Base-by-base conservation (phyloP, 1,140 invertebrate species). In the Bradynema listronoti region DNA sequence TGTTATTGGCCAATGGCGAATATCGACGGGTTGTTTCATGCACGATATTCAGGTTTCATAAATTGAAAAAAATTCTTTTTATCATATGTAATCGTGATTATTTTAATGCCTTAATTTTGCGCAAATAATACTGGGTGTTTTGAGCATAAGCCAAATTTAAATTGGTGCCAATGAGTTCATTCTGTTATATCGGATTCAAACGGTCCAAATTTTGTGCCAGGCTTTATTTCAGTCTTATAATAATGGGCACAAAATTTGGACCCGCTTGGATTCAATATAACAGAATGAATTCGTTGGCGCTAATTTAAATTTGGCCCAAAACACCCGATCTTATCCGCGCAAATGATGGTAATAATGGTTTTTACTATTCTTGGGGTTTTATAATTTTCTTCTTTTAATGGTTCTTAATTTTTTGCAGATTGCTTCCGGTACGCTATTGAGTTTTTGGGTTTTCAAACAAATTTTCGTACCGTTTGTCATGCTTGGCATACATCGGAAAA, bases 11-110 rank as follows among this genome's bases (percentile, higher is more conserved):
- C 36, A 54, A 16, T 77, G 41, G 29, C 50, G 71, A 22, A 33
- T 76, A 11, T 60, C 61, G 14, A 78, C 73, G 9, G 73, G 73
- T 5, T 76, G 73, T 53, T 66, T 77, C 33, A 42, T 65, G 6
- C 73, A 76, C 50, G 73, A 76, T 57, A 47, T 76, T 16, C 73
- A 78, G 63, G 74, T 77, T 32, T n/a, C n/a, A n/a, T n/a, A n/a
- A 11, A 19, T 57, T 30, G 6, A 11, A 9, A 24, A 52, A 51
- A 14, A 30, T 1, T 16, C 11, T n/a, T n/a, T n/a, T n/a, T n/a
- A n/a, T n/a, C 9, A 30, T 29, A 58, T 16, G 11, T 2, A 25
- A 6, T 19, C 11, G 22, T 46, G 11, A 4, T 3, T 27, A 7
- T 1, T 19, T 39, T 30, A 42, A 27, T 14, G n/a, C 3, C 11